Conservation (phyloP, 2,113 vertebrate genomes). For the Rhabdomys dilectus region DNA sequence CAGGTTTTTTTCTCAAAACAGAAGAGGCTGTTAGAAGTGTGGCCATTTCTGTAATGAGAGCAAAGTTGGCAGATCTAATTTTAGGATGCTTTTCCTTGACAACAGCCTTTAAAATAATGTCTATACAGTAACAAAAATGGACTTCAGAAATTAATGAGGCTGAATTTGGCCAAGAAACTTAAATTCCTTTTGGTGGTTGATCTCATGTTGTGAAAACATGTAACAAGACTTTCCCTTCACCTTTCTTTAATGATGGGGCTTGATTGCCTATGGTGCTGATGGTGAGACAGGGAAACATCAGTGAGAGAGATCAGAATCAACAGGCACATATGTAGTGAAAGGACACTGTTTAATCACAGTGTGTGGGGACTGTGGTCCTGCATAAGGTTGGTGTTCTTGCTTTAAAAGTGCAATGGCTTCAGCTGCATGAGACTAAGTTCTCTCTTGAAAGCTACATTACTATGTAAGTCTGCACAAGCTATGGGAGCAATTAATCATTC, state of each 20-base stretch:
- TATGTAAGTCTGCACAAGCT: neutral
- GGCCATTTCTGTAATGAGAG: constrained; percentile 66
- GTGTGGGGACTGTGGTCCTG: constrained; percentile 45
- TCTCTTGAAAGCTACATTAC: neutral
- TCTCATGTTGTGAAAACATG: neutral
- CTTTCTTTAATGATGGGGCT: constrained; percentile 20
- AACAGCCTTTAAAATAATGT: constrained; percentile 70
- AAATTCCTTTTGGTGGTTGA: neutral
- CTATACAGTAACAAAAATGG: constrained; percentile 46
- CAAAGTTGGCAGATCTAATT: constrained; percentile 72
- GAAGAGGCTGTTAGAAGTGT: constrained; percentile 24
- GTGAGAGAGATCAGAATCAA: neutral
- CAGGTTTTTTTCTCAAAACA: constrained; percentile 69
- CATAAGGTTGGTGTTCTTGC: neutral
- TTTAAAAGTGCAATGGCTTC: constrained; percentile 61
- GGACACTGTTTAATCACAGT: constrained; percentile 18
- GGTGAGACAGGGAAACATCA: neutral
- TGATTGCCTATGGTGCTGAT: neutral
- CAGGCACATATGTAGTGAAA: neutral
- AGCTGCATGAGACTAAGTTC: constrained; percentile 31
- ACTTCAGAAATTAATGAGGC: constrained; percentile 65
- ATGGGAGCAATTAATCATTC: neutral
- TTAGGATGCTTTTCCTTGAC: constrained; percentile 71
- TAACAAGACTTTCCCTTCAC: neutral
- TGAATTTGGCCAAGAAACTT: constrained; percentile 49